Evolutionary conservation across 2,888 invertebrate genomes (phyloP).

Genomic region (Erebia ligea): DNA sequence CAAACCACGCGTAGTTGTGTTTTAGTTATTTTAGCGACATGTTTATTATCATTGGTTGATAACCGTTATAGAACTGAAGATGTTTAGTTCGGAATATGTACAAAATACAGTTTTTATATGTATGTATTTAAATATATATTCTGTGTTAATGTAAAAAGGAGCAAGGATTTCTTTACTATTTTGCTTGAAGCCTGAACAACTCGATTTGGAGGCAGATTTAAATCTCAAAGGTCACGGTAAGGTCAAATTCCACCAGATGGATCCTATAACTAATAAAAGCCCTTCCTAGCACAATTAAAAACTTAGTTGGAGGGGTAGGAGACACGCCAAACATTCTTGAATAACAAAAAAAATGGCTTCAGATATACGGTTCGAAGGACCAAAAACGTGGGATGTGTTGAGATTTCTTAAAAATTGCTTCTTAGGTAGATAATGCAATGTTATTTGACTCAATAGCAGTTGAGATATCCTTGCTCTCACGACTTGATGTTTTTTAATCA

Average conservation of each 20-base stretch:
- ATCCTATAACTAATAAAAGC: too few relatives aligned
- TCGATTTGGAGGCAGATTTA: too few relatives aligned
- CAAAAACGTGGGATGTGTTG: not conserved
- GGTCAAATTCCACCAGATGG: too few relatives aligned
- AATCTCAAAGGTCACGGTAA: too few relatives aligned
- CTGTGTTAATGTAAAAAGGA: not conserved
- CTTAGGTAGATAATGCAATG: not conserved
- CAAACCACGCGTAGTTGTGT: not conserved
- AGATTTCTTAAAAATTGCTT: not conserved
- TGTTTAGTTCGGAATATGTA: conserved; percentile 9
- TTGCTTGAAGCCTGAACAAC: too few relatives aligned
- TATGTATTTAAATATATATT: not conserved
- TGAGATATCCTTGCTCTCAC: not conserved
- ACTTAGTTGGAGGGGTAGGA: not conserved
- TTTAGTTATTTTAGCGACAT: conserved; percentile 9
- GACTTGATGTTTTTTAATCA: not conserved
- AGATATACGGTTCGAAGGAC: conserved; percentile 5
- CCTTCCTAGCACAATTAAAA: not conserved
- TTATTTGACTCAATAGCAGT: not conserved
- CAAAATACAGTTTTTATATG: conserved; percentile 4
- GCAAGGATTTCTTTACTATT: conserved; percentile 11
- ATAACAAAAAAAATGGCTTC: not conserved
- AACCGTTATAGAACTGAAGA: conserved; percentile 2
- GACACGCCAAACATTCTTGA: not conserved
- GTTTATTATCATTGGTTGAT: conserved; percentile 6